A percentile compares a stretch with the other conserved stretches of the same genome.
These are phyloP conservation scores for Heterotilapia buettikoferi DNA, from an alignment of 2,113 vertebrate species.

Conservation along the genomic window DNA sequence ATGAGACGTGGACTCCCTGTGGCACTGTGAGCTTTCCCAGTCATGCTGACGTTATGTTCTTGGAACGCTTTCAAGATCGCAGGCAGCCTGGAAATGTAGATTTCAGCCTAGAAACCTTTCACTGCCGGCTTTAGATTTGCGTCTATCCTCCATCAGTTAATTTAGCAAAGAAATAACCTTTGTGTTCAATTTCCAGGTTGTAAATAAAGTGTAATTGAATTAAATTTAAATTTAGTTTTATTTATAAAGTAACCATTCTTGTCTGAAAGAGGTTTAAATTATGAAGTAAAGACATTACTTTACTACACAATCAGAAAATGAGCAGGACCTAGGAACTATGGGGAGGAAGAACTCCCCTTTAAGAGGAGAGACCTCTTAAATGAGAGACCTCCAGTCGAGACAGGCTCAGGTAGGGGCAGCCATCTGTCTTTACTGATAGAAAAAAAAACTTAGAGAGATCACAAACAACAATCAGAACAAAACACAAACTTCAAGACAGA, in stretches of 20 bases:
- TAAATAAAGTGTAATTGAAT: not conserved
- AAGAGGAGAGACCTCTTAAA: not conserved
- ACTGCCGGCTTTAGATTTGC: not conserved
- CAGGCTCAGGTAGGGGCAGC: not conserved
- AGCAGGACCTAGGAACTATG: not conserved
- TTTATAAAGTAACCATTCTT: not conserved
- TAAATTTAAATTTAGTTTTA: not conserved
- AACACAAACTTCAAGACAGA: not conserved
- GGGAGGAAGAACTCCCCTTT: not conserved
- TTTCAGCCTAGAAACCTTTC: constrained; percentile 15
- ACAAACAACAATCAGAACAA: not conserved
- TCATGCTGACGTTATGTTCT: constrained; percentile 48
- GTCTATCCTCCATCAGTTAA: not conserved
- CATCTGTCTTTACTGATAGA: not conserved
- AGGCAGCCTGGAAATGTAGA: constrained; percentile 30
- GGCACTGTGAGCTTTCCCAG: constrained; percentile 5
- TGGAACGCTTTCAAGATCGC: constrained; percentile 14
- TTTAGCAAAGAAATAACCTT: not conserved
- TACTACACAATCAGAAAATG: not conserved
- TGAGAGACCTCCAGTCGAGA: not conserved
- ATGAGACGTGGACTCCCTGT: constrained; percentile 51
- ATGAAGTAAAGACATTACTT: not conserved
- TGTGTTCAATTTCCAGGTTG: not conserved
- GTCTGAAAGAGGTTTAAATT: not conserved
- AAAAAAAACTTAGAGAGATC: not conserved